Percentiles rank a stretch among this genome's conserved stretches.
These are phyloP conservation scores for Ormyrus labotus DNA, from an alignment of 2,888 invertebrate species.

Conservation along the genomic window DNA sequence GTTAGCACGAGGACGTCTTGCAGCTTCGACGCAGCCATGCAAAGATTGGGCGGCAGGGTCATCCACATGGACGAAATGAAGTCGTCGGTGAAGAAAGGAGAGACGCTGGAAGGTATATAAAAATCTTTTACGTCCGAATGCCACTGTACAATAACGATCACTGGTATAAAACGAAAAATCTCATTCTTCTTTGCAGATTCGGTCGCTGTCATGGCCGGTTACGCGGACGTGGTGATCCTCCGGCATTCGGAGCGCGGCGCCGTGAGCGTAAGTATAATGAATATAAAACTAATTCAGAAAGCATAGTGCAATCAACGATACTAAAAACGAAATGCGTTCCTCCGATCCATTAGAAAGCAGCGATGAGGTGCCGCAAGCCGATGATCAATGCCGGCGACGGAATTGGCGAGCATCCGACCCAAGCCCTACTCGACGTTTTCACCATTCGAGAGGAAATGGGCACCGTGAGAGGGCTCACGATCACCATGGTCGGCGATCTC, in stretches of 20 bases:
- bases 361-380: conserved; percentile 89
- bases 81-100: conserved; percentile 97
- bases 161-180: too few species aligned
- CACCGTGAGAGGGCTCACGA: conserved; percentile 97
- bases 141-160: too few species aligned
- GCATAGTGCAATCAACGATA: too few species aligned
- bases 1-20: conserved; percentile 97
- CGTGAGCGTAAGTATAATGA: conserved; percentile 83
- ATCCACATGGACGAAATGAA: conserved; percentile 92
- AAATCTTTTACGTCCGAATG: not conserved
- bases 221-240: conserved; percentile 94
- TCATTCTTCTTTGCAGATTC: conserved; percentile 78
- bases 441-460: conserved; percentile 99
- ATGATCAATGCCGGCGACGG: conserved; percentile 99
- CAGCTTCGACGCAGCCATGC: conserved; percentile 98
- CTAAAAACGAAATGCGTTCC: not conserved
- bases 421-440: conserved; percentile 97
- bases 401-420: conserved; percentile 97
- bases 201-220: conserved; percentile 91
- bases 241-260: conserved; percentile 96
- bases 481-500: conserved; percentile 98
- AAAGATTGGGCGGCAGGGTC: conserved; percentile 94
- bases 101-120: conserved; percentile 87
- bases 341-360: conserved; percentile 81
- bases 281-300: too few species aligned